phyloP scores from a whole-genome alignment of 2,888 invertebrate species.

The Agapetus fuscipes region DNA sequence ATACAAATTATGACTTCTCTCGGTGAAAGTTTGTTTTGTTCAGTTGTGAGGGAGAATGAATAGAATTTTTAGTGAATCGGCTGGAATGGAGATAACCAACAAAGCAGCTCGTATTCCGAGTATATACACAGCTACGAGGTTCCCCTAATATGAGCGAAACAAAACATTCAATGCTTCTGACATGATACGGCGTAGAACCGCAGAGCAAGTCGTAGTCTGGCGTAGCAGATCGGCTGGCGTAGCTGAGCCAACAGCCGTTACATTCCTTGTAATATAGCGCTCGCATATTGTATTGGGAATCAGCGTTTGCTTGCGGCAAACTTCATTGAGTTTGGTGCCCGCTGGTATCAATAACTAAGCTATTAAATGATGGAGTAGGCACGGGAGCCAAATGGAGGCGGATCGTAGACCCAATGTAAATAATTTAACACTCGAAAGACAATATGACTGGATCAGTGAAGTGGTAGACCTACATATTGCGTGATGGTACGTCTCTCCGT shows the following conservation, averaged over 20 bases:
- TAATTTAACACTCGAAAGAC: constrained; percentile 9
- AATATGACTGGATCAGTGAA: not conserved
- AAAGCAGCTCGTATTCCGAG: too few relatives aligned
- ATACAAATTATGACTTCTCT: too few relatives aligned
- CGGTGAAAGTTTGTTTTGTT: too few relatives aligned
- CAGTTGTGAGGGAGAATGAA: too few relatives aligned
- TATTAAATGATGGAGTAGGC: constrained; percentile 10
- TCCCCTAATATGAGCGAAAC: too few relatives aligned
- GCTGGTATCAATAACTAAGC: constrained; percentile 4
- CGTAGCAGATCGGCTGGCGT: not conserved
- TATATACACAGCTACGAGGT: too few relatives aligned
- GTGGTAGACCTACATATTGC: not conserved
- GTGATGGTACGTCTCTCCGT: constrained; percentile 2
- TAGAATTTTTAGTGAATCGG: too few relatives aligned
- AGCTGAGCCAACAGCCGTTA: not conserved
- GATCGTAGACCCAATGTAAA: constrained; percentile 6
- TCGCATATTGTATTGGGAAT: constrained; percentile 9
- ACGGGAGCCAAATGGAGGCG: constrained; percentile 1
- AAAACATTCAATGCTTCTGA: too few relatives aligned
- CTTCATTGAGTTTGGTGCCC: constrained; percentile 3
- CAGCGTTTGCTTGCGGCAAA: constrained; percentile 2
- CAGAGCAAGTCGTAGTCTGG: not conserved
- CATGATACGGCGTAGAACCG: not conserved
- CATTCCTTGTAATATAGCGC: not conserved
- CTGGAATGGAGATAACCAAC: too few relatives aligned